These are phyloP conservation scores for Pipistrellus nathusii DNA, from an alignment of 2,797 vertebrate genomes.

Conservation along the genomic window DNA sequence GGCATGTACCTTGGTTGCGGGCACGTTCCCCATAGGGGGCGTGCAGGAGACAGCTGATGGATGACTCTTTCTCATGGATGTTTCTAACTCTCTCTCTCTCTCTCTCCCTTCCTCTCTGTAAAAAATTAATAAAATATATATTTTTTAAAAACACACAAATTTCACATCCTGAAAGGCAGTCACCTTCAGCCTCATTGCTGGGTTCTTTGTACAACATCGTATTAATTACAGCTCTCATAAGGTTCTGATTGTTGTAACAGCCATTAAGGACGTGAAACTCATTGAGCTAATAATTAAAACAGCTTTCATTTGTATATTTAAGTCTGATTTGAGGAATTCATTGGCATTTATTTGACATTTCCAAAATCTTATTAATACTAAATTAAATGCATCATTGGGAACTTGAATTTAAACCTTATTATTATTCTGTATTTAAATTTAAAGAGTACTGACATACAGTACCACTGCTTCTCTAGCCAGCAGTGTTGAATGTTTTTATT, in stretches of 20 bases:
- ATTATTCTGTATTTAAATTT: conserved; percentile 55
- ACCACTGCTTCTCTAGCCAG: neutral
- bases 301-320: conserved; percentile 13
- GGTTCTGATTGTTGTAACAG: conserved; percentile 23
- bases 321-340: neutral
- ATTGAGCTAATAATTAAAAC: conserved; percentile 25
- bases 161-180: neutral
- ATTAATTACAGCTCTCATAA: neutral
- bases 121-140: too few relatives aligned
- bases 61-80: too few relatives aligned
- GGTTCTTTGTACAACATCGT: neutral
- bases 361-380: conserved; percentile 35
- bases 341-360: conserved; percentile 37
- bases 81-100: too few relatives aligned
- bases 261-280: neutral
- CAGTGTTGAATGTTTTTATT: conserved; percentile 66
- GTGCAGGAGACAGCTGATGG: too few relatives aligned
- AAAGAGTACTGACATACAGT: neutral
- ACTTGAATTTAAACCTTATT: conserved; percentile 64
- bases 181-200: neutral
- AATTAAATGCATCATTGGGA: conserved; percentile 62
- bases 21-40: too few relatives aligned
- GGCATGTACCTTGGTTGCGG: too few relatives aligned
- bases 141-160: neutral
- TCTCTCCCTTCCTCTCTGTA: too few relatives aligned